Conservation (phyloP, 2,888 invertebrate species). For the Chymomyza caudatula region DNA sequence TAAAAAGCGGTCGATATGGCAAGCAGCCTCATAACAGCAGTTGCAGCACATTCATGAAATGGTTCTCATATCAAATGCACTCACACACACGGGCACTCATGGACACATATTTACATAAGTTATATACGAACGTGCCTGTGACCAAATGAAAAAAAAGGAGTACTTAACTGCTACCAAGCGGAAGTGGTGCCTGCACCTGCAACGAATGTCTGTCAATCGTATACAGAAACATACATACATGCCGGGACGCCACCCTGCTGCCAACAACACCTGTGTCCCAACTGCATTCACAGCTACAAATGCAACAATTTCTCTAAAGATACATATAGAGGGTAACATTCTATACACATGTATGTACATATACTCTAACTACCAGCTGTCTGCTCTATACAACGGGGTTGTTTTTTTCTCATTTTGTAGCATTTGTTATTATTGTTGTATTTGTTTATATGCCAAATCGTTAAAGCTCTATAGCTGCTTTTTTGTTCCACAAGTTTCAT, state of each 20-base stretch:
- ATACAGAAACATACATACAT: neutral
- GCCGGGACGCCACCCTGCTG: neutral
- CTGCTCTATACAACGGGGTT: conserved; percentile 19
- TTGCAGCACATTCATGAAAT: neutral
- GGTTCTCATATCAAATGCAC: neutral
- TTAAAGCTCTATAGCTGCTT: conserved; percentile 12
- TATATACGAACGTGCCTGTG: neutral
- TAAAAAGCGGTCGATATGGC: conserved; percentile 11
- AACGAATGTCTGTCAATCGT: conserved; percentile 22
- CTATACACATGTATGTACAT: conserved; percentile 2
- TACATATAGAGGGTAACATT: conserved; percentile 28
- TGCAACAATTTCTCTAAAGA: conserved; percentile 52
- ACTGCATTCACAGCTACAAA: conserved; percentile 56
- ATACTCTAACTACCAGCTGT: conserved; percentile 36
- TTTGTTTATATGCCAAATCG: conserved; percentile 41
- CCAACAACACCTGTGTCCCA: conserved; percentile 31
- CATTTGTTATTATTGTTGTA: conserved; percentile 11
- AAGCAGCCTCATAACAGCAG: neutral
- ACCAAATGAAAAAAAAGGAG: conserved; percentile 28
- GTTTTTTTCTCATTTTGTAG: conserved; percentile 2
- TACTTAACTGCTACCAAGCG: conserved; percentile 11
- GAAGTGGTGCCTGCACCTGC: conserved; percentile 45
- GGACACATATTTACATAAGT: neutral
- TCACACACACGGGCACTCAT: neutral
- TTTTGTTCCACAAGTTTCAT: neutral